Base-by-base conservation (phyloP, 2,888 invertebrate species). In the Eudasyphora cyanicolor region DNA sequence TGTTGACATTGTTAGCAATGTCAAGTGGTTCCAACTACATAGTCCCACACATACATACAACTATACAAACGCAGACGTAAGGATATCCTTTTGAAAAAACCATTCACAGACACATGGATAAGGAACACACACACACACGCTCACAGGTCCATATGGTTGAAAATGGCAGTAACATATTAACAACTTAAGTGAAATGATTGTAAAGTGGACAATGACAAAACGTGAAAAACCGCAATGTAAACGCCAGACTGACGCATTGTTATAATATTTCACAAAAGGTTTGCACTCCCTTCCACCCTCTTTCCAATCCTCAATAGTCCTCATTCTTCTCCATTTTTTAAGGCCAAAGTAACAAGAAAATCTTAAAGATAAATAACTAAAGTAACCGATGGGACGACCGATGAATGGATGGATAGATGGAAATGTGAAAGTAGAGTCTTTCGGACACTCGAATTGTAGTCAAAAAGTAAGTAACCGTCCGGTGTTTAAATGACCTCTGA, bases 321-420 rank as follows among this genome's bases (percentile, higher is more conserved):
- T n/a, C n/a, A n/a, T n/a, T n/a, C 76, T 71, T 35, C 38, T 57
- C 62, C 60, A 45, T 19, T 27, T 14, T 24, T 42, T 19, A 45
- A 49, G 78, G 67, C 70, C 62, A 87, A 88, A 87, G 84, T 86
- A 85, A 88, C 86, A 80, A 86, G 86, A 88, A 89, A 89, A 90
- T 90, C 90, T 90, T 90, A 90, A 90, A 90, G 90, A 90, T 89
- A 90, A 90, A 90, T 90, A 90, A 73, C 42, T 60, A 49, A 14
- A 70, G n/a, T 4, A 67, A 69, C 42, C 42, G 29, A 35, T 24
- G 5, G 62, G 6, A 57, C 24, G 8, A 35, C 42, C 12, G 67
- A 19, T 12, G 14, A 57, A 57, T 3, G 49, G 21, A 10, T n/a
- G 14, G n/a, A 8, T 8, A 27, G 57, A 57, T n/a, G n/a, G n/a